phyloP scores from a whole-genome alignment of 2,113 vertebrate genomes.

The Penelope pileata region DNA sequence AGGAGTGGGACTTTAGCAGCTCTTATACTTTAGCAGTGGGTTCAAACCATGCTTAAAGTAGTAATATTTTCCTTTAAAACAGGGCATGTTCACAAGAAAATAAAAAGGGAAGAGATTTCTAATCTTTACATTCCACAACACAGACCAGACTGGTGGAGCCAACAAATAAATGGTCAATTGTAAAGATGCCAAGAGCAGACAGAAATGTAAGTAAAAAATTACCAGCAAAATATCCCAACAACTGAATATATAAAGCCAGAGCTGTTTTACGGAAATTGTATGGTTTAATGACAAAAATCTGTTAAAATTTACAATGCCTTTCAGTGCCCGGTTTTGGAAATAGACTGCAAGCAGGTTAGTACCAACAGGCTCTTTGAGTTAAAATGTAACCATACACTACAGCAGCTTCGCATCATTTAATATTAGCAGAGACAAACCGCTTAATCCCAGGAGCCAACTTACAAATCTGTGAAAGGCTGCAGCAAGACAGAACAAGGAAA shows the following conservation, averaged over 20 bases:
- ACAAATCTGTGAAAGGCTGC: slow-evolving; percentile 28
- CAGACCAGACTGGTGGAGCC: neutral
- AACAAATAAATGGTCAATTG: slow-evolving; percentile 9
- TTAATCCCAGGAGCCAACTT: slow-evolving; percentile 57
- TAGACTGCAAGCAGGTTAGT: slow-evolving; percentile 15
- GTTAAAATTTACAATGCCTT: slow-evolving; percentile 35
- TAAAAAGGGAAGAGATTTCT: neutral
- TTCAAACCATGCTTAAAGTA: slow-evolving; percentile 9
- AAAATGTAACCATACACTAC: slow-evolving; percentile 16
- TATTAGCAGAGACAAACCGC: slow-evolving; percentile 58
- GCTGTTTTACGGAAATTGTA: slow-evolving; percentile 33
- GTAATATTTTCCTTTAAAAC: neutral
- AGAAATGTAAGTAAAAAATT: neutral
- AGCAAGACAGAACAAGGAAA: neutral
- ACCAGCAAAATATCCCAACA: neutral
- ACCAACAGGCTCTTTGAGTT: slow-evolving; percentile 42
- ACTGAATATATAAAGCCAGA: slow-evolving; percentile 12
- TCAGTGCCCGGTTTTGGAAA: slow-evolving; percentile 37
- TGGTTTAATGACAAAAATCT: slow-evolving; percentile 57
- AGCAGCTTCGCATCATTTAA: slow-evolving; percentile 38
- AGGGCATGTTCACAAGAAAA: neutral
- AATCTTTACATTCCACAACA: slow-evolving; percentile 21
- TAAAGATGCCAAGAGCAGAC: neutral
- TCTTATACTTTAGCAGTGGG: neutral
- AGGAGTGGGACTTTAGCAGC: neutral